phyloP scores from a whole-genome alignment of 2,113 vertebrate genomes.

The Aviceda subcristata region DNA sequence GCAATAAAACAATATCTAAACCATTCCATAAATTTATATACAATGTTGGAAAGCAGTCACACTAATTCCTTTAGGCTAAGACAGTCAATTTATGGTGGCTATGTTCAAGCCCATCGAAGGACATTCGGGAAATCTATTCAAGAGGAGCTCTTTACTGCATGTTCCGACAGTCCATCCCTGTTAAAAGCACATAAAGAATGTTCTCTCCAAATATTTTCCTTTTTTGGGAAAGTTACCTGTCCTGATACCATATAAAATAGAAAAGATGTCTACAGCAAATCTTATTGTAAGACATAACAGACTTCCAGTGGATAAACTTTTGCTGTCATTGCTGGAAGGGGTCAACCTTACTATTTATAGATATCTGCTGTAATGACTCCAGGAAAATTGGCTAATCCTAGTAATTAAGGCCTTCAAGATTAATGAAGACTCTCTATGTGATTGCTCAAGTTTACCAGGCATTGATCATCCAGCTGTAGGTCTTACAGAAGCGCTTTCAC shows the following conservation, averaged over 20 bases:
- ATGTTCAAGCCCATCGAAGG: neutral
- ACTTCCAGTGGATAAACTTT: neutral
- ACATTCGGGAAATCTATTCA: neutral
- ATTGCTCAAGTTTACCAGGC: neutral
- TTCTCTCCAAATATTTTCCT: neutral
- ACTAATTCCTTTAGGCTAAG: neutral
- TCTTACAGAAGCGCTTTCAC: neutral
- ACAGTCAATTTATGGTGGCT: neutral
- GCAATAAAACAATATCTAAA: neutral
- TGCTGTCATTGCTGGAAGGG: neutral
- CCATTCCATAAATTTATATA: neutral
- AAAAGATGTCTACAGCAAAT: neutral
- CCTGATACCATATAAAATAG: neutral
- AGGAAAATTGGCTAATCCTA: neutral
- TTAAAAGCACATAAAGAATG: neutral
- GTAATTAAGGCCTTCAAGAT: conserved; percentile 18
- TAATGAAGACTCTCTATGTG: neutral
- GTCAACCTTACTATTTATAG: neutral
- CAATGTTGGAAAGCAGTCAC: neutral
- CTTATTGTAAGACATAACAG: neutral
- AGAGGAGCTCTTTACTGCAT: neutral
- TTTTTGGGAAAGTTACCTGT: neutral
- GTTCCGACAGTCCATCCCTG: neutral
- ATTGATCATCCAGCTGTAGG: neutral
- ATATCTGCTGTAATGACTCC: neutral